Evolutionary conservation across 2,888 invertebrate genomes (phyloP), one percentile per base, ranked within the genome.

Genomic region (Eupithecia dodoneata): DNA sequence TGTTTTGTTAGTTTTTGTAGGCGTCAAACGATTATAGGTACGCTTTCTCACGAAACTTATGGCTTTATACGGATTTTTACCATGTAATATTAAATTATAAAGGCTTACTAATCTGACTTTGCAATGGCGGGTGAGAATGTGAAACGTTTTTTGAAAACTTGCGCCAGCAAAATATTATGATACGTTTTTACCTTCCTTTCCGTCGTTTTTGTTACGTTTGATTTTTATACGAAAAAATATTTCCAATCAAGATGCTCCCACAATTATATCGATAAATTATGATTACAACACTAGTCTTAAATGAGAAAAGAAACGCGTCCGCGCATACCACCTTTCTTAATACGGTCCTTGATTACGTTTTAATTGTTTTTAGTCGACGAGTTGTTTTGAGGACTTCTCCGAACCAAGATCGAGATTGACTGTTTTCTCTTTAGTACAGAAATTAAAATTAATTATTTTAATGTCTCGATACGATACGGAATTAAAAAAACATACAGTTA

Each of bases 321-420:
- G 77, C 80, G 81, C 81, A 83, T 83, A 79, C 93, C 92, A 84
- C 83, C 88, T 86, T 87, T 88, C 90, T 93, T 93, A 93, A 94
- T 94, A 92, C 91, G 92, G 90, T 83, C 88, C 89, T 92, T 94
- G 94, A 94, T 94, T 94, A 93, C 93, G 90, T 89, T 93, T 93
- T 94, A 94, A 94, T 94, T 93, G 92, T 93, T 94, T 93, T 93
- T 92, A 90, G 90, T 88, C 90, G 84, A 84, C 86, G 91, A 90
- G 92, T 91, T 90, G 90, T 91, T 91, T 83, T 84, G 83, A 84
- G 83, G 80, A 82, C 84, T 94, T 94, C 93, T 87, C 76, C 81
- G 94, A 94, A 94, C 83, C 78, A 81, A 84, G 52, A 71, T 74
- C 59, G 73, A 75, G 79, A 77, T 77, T 76, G 77, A 49, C 77